phyloP scores from a whole-genome alignment of 2,888 invertebrate genomes.

The Apodemia mormo region DNA sequence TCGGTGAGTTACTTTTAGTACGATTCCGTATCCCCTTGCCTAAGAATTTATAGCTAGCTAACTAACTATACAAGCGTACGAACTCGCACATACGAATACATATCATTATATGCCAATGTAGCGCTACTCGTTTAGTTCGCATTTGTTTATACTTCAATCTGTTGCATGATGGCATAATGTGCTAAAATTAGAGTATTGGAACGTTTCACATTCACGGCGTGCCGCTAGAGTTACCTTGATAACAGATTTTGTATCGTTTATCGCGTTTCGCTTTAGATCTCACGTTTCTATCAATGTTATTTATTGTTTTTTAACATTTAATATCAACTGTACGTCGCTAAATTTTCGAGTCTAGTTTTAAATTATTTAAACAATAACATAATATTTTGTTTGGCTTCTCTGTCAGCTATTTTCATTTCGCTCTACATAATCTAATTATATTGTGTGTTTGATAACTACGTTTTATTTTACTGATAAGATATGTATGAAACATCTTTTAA shows the following conservation, averaged over 20 bases:
- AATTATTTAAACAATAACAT: not conserved
- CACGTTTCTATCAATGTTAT: not conserved
- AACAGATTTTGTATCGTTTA: slow-evolving; percentile 51
- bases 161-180: slow-evolving; percentile 60
- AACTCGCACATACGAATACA: slow-evolving; percentile 15
- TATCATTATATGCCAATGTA: slow-evolving; percentile 24
- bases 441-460: slow-evolving; percentile 8
- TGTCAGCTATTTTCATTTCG: not conserved
- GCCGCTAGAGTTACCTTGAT: slow-evolving; percentile 61
- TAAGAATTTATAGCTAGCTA: slow-evolving; percentile 21
- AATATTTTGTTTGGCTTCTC: not conserved
- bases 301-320: not conserved
- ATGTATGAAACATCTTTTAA: not conserved
- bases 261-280: slow-evolving; percentile 25
- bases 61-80: slow-evolving; percentile 6
- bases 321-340: not conserved
- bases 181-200: slow-evolving; percentile 63
- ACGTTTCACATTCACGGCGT: slow-evolving; percentile 51
- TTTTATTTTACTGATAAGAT: not conserved
- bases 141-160: slow-evolving; percentile 47
- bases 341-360: not conserved
- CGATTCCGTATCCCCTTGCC: slow-evolving; percentile 35
- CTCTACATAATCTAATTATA: slow-evolving; percentile 5
- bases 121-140: slow-evolving; percentile 38
- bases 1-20: slow-evolving; percentile 66